A percentile compares a stretch with the other conserved stretches of the same genome.
Conservation (phyloP, 92 coral and sea anemone species). For the Bergia sp. region DNA sequence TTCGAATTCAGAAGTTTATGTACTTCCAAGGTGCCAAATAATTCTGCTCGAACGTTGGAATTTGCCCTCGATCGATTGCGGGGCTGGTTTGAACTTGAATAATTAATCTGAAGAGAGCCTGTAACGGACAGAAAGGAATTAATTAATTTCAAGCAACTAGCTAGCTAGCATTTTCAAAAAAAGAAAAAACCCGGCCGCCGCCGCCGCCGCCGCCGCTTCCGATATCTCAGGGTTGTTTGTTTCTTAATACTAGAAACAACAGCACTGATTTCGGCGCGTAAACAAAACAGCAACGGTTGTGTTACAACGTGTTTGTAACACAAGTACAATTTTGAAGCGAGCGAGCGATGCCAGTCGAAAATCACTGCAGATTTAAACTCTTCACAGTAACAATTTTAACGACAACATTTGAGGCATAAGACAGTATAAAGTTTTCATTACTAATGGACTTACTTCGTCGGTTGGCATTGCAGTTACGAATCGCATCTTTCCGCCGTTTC, state of each 20-base stretch:
- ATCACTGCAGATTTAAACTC: not conserved
- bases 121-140: not conserved
- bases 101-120: not conserved
- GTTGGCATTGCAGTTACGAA: not conserved
- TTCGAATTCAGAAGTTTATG: too few relatives aligned
- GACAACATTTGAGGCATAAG: not conserved
- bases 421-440: not conserved
- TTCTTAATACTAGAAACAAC: not conserved
- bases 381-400: not conserved
- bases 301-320: not conserved
- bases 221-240: not conserved
- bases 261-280: conserved; percentile 1
- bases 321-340: not conserved
- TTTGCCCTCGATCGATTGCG: not conserved
- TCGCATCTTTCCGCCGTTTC: conserved; percentile 7
- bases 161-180: not conserved
- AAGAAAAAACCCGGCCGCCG: not conserved
- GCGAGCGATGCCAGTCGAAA: not conserved
- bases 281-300: not conserved
- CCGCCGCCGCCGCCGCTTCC: conserved; percentile 1
- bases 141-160: too few relatives aligned
- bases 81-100: conserved; percentile 7
- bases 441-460: not conserved
- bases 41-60: not conserved
- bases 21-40: conserved; percentile 8